Evolutionary conservation across 2,888 invertebrate genomes (phyloP), one percentile per base, ranked within the genome.

Genomic region (Antheraea yamamai): DNA sequence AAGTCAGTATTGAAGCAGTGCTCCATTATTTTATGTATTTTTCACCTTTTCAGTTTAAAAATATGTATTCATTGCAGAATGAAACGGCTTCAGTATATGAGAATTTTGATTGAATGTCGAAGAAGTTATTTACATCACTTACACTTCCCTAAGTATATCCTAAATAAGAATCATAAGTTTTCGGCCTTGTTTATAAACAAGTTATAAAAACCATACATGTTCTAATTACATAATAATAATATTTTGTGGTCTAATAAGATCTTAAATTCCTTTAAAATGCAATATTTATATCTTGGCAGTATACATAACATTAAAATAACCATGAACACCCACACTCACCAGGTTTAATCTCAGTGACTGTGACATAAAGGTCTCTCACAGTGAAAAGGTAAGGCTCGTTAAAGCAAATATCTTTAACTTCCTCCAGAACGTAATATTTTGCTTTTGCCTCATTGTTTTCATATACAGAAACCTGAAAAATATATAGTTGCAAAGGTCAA

Each of bases 401-500:
- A n/a, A 95, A 91, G 73, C 92, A 88, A 77, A 97, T 87, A 82
- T 96, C 96, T 88, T 96, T 96, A 3, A 97, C 95, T 88, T 96
- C 96, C 87, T 97, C 97, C 76, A 96, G 83, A 39, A 96, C 91
- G 79, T 95, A 94, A 81, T 95, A 95, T 75, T 85, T 88, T 12
- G 95, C 95, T 80, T 95, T 94, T 68, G 93, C 84, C 74, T 83
- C 86, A 74, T 95, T 92, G 77, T 96, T 91, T 85, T 96, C 93
- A 84, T 94, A 96, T 26, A 96, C 89, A 72, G 90, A 88, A 16
- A 96, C 92, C 96, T 96, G 84, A 68, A 85, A 84, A 66, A 16
- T 12, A 26, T 16, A 66, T 26, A 10, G 20, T 20, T 55, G 18
- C 20, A 20, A 14, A 55, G 12, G 18, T 4, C 47, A 47, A 47